Evolutionary conservation across 2,888 invertebrate species (phyloP).

Genomic region (Ennomos erosarius): DNA sequence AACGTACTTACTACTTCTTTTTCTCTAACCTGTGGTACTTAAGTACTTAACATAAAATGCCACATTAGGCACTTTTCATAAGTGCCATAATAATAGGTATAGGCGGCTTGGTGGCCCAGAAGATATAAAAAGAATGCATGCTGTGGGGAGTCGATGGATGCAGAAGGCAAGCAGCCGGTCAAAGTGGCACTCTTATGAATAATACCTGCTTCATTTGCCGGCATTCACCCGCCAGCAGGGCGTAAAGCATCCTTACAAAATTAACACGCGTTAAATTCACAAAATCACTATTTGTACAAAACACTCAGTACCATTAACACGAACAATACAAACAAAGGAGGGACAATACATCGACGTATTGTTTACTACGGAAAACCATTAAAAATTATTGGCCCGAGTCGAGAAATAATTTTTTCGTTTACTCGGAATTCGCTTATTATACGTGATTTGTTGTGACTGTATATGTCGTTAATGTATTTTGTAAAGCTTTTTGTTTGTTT

Average conservation of each 20-base stretch:
- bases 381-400: slow-evolving; percentile 65
- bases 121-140: too few species aligned
- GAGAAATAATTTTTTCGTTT: slow-evolving; percentile 58
- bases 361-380: slow-evolving; percentile 77
- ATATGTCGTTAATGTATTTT: slow-evolving; percentile 50
- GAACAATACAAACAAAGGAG: slow-evolving; percentile 61
- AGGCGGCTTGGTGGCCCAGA: too few species aligned
- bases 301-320: slow-evolving; percentile 66
- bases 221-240: slow-evolving; percentile 49
- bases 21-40: too few species aligned
- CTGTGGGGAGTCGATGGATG: too few species aligned
- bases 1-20: too few species aligned
- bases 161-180: too few species aligned
- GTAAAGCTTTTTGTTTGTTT: slow-evolving; percentile 41
- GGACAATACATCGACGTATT: slow-evolving; percentile 65
- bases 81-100: too few species aligned
- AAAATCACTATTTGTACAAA: slow-evolving; percentile 72
- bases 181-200: too few species aligned
- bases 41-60: too few species aligned
- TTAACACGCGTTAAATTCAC: slow-evolving; percentile 70
- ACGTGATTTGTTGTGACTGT: slow-evolving; percentile 43
- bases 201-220: slow-evolving; percentile 28
- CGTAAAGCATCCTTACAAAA: slow-evolving; percentile 34
- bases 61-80: too few species aligned
- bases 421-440: slow-evolving; percentile 58